A percentile compares a stretch with the other conserved stretches of the same genome.
Evolutionary conservation across 2,797 vertebrate species (phyloP).

Genomic region (Rousettus madagascariensis): DNA sequence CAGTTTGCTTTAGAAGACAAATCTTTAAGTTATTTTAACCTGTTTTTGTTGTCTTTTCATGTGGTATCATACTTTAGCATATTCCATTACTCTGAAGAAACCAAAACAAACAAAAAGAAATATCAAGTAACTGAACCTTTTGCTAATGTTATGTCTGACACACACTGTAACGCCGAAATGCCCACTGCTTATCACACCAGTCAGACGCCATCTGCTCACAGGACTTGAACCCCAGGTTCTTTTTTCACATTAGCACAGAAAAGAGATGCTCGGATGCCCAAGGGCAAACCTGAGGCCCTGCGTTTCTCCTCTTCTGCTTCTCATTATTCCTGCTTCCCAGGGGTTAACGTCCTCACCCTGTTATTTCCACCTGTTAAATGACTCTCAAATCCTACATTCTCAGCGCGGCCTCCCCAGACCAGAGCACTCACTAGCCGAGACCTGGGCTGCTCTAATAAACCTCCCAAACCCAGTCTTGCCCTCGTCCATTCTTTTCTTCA

Average conservation of each 20-base stretch:
- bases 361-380: not conserved
- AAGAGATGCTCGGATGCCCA: not conserved
- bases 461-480: not conserved
- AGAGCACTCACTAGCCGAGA: too few relatives aligned
- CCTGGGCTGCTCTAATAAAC: too few relatives aligned
- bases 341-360: not conserved
- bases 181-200: not conserved
- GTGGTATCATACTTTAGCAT: slow-evolving; percentile 50
- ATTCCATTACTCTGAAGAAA: slow-evolving; percentile 51
- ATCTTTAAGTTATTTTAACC: not conserved
- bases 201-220: too few relatives aligned
- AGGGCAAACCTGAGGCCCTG: not conserved
- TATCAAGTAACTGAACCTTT: slow-evolving; percentile 27
- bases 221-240: not conserved
- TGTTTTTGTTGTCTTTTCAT: slow-evolving; percentile 10
- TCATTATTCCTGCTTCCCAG: not conserved
- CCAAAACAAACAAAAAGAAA: slow-evolving; percentile 46
- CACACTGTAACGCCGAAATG: slow-evolving; percentile 7
- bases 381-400: not conserved
- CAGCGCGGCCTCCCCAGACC: not conserved
- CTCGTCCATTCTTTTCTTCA: not conserved
- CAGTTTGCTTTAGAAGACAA: slow-evolving; percentile 61
- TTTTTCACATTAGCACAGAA: not conserved
- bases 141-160: slow-evolving; percentile 4
- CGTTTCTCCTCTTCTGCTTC: not conserved